Evolutionary conservation across 2,113 vertebrate genomes (phyloP).

Genomic region (Hydrolagus affinis): DNA sequence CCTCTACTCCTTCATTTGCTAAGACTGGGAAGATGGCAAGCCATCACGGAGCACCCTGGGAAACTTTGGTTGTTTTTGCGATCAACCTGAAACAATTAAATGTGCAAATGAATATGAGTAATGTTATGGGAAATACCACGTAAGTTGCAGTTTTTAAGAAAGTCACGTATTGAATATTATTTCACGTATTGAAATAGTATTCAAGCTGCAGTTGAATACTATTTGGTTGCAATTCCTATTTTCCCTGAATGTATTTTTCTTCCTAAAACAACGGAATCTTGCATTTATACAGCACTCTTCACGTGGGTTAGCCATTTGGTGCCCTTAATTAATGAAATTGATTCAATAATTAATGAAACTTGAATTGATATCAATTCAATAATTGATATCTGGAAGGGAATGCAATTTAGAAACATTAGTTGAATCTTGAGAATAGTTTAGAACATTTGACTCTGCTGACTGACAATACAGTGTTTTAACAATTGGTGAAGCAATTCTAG

Average conservation of each 20-base stretch:
- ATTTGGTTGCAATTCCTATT: neutral
- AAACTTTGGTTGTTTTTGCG: constrained; percentile 93
- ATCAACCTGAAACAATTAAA: constrained; percentile 94
- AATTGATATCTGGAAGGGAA: too few species aligned
- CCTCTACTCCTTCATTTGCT: constrained; percentile 75
- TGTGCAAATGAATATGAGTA: constrained; percentile 99
- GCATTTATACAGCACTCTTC: too few species aligned
- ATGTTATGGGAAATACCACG: constrained; percentile 98
- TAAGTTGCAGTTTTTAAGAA: constrained; percentile 49
- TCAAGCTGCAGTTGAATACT: neutral
- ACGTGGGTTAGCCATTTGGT: too few species aligned
- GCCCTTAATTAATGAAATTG: too few species aligned
- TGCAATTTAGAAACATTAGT: too few species aligned
- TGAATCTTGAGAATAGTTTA: too few species aligned
- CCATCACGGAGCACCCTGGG: constrained; percentile 88
- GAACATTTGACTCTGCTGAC: too few species aligned
- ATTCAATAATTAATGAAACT: too few species aligned
- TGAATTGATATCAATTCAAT: too few species aligned
- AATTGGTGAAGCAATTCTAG: too few species aligned
- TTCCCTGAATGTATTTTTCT: neutral
- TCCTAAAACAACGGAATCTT: neutral
- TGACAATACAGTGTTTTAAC: too few species aligned
- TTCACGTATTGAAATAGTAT: too few species aligned
- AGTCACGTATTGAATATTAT: neutral
- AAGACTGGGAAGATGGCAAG: constrained; percentile 78